Evolutionary conservation across 2,113 vertebrate species (phyloP).

Genomic region (Anguilla rostrata): DNA sequence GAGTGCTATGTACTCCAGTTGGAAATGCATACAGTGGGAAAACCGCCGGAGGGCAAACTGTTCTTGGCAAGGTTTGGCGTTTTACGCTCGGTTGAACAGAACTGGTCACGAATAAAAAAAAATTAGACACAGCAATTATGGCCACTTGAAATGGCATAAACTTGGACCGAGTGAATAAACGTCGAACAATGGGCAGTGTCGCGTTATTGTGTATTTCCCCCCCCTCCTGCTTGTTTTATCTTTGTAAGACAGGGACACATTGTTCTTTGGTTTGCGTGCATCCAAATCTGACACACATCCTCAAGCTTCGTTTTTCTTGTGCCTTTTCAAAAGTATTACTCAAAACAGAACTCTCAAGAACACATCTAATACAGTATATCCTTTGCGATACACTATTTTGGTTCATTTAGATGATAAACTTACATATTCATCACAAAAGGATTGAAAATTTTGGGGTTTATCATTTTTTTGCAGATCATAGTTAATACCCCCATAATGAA

Average conservation of each 20-base stretch:
- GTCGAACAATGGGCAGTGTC: neutral
- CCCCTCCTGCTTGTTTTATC: neutral
- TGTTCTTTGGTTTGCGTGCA: neutral
- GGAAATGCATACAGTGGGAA: neutral
- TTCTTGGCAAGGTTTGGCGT: neutral
- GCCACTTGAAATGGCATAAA: neutral
- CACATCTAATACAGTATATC: neutral
- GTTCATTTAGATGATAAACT: too few species aligned
- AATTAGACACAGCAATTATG: neutral
- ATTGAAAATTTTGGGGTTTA: too few species aligned
- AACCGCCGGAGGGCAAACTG: neutral
- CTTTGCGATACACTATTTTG: too few species aligned
- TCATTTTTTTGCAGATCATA: neutral
- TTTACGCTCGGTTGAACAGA: neutral
- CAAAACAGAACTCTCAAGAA: neutral
- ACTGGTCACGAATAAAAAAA: neutral
- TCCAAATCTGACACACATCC: neutral
- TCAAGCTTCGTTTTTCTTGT: neutral
- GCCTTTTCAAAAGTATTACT: neutral
- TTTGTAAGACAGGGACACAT: neutral
- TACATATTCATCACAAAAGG: too few species aligned
- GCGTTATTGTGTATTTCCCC: neutral
- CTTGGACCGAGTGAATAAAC: neutral
- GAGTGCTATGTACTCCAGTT: neutral
- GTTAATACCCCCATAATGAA: neutral